These are phyloP conservation scores for Polydrusus tereticollis DNA, from an alignment of 2,888 invertebrate genomes.

Conservation along the genomic window DNA sequence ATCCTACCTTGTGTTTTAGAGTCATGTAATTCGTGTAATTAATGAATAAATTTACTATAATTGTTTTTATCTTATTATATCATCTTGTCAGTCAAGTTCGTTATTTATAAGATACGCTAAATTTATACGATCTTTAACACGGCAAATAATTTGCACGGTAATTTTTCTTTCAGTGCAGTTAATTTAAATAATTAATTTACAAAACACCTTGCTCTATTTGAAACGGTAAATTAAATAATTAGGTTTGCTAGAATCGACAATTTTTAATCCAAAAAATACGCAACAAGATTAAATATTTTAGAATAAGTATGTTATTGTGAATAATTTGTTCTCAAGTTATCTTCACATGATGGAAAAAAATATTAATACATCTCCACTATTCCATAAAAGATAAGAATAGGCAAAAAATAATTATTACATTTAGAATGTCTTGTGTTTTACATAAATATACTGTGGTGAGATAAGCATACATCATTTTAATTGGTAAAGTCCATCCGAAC, in stretches of 20 bases:
- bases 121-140: conserved; percentile 20
- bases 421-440: too few species aligned
- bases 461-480: too few species aligned
- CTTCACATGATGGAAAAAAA: too few species aligned
- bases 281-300: too few species aligned
- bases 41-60: conserved; percentile 22
- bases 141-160: conserved; percentile 5
- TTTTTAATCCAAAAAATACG: neutral
- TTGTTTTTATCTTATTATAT: conserved; percentile 26
- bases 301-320: too few species aligned
- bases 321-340: too few species aligned
- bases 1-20: conserved; percentile 1
- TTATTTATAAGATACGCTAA: conserved; percentile 14
- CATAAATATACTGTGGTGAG: too few species aligned
- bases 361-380: too few species aligned
- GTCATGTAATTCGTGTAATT: conserved; percentile 12
- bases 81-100: conserved; percentile 25
- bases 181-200: neutral
- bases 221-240: neutral
- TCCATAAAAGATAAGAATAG: too few species aligned
- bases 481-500: too few species aligned
- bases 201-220: neutral
- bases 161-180: neutral
- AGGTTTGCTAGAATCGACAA: neutral
- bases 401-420: too few species aligned